Conservation (phyloP, 2,113 vertebrate species). For the Catharus bicknelli region DNA sequence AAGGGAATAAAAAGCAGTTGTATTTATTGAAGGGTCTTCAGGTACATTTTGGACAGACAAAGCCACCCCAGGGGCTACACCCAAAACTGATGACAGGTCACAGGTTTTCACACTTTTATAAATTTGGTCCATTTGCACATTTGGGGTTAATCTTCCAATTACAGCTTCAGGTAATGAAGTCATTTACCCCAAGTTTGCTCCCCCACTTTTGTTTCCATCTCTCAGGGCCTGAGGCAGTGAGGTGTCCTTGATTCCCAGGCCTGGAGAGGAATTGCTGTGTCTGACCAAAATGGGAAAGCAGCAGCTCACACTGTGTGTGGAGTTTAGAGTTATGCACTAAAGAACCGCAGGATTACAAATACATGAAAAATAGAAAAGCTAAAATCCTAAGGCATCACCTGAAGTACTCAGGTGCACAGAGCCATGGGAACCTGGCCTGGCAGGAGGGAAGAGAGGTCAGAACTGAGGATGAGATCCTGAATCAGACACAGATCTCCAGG, state of each 20-base stretch:
- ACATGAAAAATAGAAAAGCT: rapidly evolving
- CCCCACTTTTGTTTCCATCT: not conserved
- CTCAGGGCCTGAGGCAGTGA: not conserved
- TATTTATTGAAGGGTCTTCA: not conserved
- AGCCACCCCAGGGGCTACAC: not conserved
- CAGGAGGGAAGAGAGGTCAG: not conserved
- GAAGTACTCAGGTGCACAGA: not conserved
- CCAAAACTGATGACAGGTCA: rapidly evolving
- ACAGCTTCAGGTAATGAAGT: not conserved
- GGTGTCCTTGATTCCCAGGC: not conserved
- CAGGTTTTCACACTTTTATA: not conserved
- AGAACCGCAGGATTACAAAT: not conserved
- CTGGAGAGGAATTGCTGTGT: not conserved
- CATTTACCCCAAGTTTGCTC: not conserved
- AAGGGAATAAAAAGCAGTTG: not conserved
- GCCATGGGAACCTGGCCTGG: not conserved
- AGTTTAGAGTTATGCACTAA: not conserved
- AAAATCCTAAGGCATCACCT: not conserved
- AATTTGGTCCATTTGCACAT: not conserved
- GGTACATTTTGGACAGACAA: not conserved
- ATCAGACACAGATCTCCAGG: not conserved
- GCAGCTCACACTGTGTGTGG: not conserved
- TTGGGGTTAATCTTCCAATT: not conserved
- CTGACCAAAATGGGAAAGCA: not conserved
- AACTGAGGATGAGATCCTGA: not conserved